Conservation (phyloP, 1,140 invertebrate species). For the Diorhabda elongata region DNA sequence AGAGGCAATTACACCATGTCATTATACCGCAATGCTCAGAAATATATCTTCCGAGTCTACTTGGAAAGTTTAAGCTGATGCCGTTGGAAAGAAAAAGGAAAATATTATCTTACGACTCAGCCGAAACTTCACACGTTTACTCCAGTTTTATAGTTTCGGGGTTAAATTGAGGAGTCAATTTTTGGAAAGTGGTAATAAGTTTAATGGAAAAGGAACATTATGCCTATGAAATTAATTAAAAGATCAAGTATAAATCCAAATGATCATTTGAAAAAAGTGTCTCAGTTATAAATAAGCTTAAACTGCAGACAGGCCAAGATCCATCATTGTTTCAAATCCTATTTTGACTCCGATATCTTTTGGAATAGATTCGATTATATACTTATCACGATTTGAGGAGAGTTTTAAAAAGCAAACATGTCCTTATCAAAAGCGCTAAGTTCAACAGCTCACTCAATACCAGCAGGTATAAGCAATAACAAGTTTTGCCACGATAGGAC, state of each 20-base stretch:
- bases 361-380: neutral
- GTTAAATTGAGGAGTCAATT: neutral
- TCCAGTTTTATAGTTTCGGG: neutral
- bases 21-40: slow-evolving; percentile 44
- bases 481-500: neutral
- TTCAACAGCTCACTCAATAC: neutral
- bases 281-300: no score
- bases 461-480: neutral
- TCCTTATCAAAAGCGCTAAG: no score
- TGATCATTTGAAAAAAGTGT: no score
- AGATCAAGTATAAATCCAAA: no score
- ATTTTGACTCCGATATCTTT: no score
- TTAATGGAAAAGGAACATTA: neutral
- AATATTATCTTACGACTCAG: slow-evolving; percentile 19
- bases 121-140: slow-evolving; percentile 17
- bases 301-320: no score
- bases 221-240: no score
- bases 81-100: slow-evolving; percentile 18
- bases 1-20: slow-evolving; percentile 48
- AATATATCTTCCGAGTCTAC: slow-evolving; percentile 39
- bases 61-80: slow-evolving; percentile 16
- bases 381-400: neutral
- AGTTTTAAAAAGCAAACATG: no score
- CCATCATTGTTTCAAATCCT: no score
- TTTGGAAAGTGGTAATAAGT: neutral